Conservation (phyloP, 2,888 invertebrate species). For the Drosophila barbarae region DNA sequence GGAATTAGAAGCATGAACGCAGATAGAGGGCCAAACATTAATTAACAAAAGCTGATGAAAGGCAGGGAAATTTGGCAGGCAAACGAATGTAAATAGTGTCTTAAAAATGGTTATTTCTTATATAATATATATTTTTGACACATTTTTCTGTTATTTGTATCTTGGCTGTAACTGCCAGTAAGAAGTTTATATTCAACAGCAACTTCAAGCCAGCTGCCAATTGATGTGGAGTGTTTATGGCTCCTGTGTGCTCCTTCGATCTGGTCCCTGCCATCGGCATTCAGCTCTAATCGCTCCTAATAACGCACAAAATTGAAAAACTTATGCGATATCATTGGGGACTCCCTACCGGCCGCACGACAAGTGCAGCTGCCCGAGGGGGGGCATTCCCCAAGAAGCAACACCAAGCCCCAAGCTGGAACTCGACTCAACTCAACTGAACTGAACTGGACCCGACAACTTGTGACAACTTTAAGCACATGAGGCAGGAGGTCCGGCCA, state of each 20-base stretch:
- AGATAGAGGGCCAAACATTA: constrained; percentile 23
- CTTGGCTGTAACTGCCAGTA: neutral
- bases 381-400: constrained; percentile 9
- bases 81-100: neutral
- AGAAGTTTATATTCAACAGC: constrained; percentile 41
- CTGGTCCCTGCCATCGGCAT: constrained; percentile 20
- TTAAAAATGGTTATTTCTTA: neutral
- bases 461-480: constrained; percentile 73
- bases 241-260: constrained; percentile 29
- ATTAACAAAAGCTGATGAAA: constrained; percentile 30
- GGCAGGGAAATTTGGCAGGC: neutral
- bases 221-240: constrained; percentile 59
- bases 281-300: constrained; percentile 78
- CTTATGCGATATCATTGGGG: constrained; percentile 77
- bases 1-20: constrained; percentile 25
- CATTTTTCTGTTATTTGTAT: neutral
- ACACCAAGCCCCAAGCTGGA: constrained; percentile 1
- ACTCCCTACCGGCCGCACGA: constrained; percentile 66
- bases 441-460: constrained; percentile 67
- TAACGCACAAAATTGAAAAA: constrained; percentile 78
- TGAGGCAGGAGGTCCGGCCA: constrained; percentile 30
- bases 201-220: constrained; percentile 60
- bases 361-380: constrained; percentile 61
- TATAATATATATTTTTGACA: neutral
- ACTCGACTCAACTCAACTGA: constrained; percentile 15